A percentile compares a stretch with the other conserved stretches of the same genome.
Conservation (phyloP, 2,797 vertebrate species). For the Paratrypauchen microcephalus region DNA sequence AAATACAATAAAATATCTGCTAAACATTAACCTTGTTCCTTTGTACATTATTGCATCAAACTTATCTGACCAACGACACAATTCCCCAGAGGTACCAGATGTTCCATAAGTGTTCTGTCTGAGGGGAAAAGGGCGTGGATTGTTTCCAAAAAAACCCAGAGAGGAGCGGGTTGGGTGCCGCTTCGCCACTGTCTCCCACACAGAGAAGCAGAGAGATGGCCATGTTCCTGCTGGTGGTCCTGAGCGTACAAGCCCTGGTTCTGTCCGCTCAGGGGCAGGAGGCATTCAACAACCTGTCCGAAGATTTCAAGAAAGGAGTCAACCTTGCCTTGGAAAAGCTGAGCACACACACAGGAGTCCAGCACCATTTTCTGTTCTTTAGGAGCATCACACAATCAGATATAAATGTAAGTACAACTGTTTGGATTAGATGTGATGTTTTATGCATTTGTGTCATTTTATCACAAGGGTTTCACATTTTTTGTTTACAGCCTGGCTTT, state of each 20-base stretch:
- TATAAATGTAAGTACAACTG: slow-evolving; percentile 54
- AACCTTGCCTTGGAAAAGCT: slow-evolving; percentile 65
- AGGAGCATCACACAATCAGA: slow-evolving; percentile 49
- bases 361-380: slow-evolving; percentile 68
- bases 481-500: slow-evolving; percentile 65
- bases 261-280: slow-evolving; percentile 35
- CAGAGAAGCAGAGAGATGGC: slow-evolving; percentile 62
- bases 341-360: slow-evolving; percentile 44
- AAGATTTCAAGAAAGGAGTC: slow-evolving; percentile 66
- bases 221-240: slow-evolving; percentile 53
- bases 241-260: slow-evolving; percentile 42
- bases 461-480: neutral
- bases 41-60: slow-evolving; percentile 49
- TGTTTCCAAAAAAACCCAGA: neutral
- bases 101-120: slow-evolving; percentile 1
- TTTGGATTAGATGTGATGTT: neutral
- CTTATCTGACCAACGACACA: neutral
- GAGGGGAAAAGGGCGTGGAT: slow-evolving; percentile 7
- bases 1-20: slow-evolving; percentile 54
- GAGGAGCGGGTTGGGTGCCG: slow-evolving; percentile 17
- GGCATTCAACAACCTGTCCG: slow-evolving; percentile 57
- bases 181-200: slow-evolving; percentile 12
- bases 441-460: neutral
- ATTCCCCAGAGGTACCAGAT: neutral
- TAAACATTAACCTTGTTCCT: slow-evolving; percentile 51